These are phyloP conservation scores for Rhombomys opimus DNA, from an alignment of 2,113 vertebrate species.

Conservation along the genomic window DNA sequence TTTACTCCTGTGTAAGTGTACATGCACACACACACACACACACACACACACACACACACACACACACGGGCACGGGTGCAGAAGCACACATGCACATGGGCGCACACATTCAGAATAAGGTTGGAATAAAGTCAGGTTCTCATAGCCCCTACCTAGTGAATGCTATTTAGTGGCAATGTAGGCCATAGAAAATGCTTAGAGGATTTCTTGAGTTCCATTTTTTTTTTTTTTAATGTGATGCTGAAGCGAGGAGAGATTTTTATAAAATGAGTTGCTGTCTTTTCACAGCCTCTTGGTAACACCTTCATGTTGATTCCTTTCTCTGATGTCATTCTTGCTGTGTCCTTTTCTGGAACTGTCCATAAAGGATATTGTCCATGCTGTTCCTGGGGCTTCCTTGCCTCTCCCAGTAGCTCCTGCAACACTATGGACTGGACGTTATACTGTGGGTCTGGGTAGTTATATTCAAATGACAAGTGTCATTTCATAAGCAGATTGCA, in stretches of 20 bases:
- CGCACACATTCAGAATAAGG: not conserved
- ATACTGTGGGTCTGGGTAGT: not conserved
- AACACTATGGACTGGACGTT: not conserved
- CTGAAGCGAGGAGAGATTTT: slow-evolving; percentile 7
- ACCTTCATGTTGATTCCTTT: not conserved
- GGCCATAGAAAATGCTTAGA: slow-evolving; percentile 39
- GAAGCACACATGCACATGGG: not conserved
- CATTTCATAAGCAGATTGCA: not conserved
- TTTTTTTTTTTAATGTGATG: not conserved
- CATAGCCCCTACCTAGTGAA: slow-evolving; percentile 30
- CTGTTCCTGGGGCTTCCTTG: not conserved
- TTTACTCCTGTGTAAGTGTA: not conserved
- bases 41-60: not conserved
- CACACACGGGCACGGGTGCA: not conserved
- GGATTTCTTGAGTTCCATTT: not conserved
- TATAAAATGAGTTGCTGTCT: not conserved
- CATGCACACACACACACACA: not conserved
- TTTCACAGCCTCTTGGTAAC: not conserved
- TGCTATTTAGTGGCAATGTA: slow-evolving; percentile 27
- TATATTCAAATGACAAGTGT: slow-evolving; percentile 4
- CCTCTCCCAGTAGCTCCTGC: not conserved
- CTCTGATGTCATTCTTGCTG: not conserved
- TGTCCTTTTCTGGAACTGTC: not conserved
- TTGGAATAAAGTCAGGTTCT: slow-evolving; percentile 62
- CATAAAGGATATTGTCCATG: not conserved